These are phyloP conservation scores for Chymomyza costata DNA, from an alignment of 1,140 invertebrate genomes.

Conservation along the genomic window DNA sequence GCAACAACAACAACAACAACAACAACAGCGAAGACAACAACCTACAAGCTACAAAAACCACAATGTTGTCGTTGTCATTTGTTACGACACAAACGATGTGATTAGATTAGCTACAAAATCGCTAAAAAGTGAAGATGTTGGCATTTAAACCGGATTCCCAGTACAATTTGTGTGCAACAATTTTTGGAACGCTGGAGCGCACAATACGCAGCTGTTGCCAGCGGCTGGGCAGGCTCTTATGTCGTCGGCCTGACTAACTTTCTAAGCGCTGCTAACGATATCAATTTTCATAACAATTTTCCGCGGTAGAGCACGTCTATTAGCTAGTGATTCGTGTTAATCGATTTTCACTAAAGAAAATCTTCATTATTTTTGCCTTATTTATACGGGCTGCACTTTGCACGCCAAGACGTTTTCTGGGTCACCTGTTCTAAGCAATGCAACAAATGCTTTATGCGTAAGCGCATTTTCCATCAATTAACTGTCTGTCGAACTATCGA, in stretches of 20 bases:
- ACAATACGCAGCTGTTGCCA: too few relatives aligned
- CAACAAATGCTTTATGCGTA: background rate
- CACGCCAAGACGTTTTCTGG: background rate
- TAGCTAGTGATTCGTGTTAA: too few relatives aligned
- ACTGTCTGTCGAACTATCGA: conserved; percentile 20
- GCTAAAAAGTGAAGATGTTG: conserved; percentile 7
- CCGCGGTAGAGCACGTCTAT: too few relatives aligned
- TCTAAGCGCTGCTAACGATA: too few relatives aligned
- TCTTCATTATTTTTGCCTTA: too few relatives aligned
- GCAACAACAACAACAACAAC: conserved; percentile 16
- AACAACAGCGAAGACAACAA: conserved; percentile 20
- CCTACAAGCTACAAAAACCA: background rate
- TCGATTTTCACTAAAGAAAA: too few relatives aligned
- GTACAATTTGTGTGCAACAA: too few relatives aligned
- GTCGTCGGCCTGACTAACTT: too few relatives aligned
- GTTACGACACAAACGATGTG: conserved; percentile 32
- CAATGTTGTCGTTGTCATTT: conserved; percentile 24
- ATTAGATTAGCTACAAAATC: conserved; percentile 29
- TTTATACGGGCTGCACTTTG: too few relatives aligned
- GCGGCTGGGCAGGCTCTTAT: too few relatives aligned
- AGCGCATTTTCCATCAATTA: conserved; percentile 2
- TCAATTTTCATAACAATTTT: too few relatives aligned
- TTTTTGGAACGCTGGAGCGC: too few relatives aligned
- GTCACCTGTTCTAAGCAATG: background rate
- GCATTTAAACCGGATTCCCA: conserved; percentile 29